These are phyloP conservation scores for Oryzias woworae DNA, from an alignment of 2,113 vertebrate species.

Conservation along the genomic window DNA sequence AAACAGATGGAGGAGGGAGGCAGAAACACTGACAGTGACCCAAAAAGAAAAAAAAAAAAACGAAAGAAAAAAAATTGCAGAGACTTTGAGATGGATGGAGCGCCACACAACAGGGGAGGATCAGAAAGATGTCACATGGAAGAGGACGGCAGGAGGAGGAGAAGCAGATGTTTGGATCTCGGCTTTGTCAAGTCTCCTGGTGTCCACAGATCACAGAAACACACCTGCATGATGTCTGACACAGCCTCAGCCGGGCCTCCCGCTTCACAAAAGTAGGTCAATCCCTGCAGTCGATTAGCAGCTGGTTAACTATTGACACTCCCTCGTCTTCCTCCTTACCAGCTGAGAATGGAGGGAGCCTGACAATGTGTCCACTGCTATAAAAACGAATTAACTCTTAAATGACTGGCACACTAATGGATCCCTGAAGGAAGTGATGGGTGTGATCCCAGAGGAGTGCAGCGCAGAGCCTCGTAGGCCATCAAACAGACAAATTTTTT, in stretches of 20 bases:
- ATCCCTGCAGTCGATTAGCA: slow-evolving; percentile 40
- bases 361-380: neutral
- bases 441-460: neutral
- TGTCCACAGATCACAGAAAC: neutral
- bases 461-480: neutral
- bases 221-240: neutral
- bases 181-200: neutral
- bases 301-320: slow-evolving; percentile 40
- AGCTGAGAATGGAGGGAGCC: neutral
- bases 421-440: neutral
- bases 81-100: slow-evolving; percentile 1
- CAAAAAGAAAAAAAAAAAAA: slow-evolving; percentile 15
- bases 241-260: neutral
- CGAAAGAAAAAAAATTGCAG: neutral
- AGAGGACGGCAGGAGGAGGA: neutral
- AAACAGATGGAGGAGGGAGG: neutral
- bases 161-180: neutral
- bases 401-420: neutral
- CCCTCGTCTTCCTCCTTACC: slow-evolving; percentile 2
- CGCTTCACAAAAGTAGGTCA: slow-evolving; percentile 46
- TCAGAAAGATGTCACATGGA: slow-evolving; percentile 15
- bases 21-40: slow-evolving; percentile 35
- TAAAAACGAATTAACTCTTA: neutral
- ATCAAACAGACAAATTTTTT: neutral
- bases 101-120: slow-evolving; percentile 10